These are phyloP conservation scores for Zaprionus nigranus DNA, from an alignment of 1,140 invertebrate genomes.

Conservation along the genomic window DNA sequence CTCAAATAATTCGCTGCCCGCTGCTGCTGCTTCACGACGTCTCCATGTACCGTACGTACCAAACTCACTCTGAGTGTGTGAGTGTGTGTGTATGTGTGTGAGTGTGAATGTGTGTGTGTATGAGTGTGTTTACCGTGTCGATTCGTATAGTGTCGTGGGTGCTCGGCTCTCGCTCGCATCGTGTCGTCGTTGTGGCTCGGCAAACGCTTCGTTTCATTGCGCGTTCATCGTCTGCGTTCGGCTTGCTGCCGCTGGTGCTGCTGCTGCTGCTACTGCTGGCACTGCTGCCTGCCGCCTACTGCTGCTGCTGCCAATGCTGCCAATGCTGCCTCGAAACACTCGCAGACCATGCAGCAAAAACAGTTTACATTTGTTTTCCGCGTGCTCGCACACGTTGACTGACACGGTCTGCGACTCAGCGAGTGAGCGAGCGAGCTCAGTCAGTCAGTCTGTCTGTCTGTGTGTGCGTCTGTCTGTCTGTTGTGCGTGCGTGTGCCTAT, in stretches of 20 bases:
- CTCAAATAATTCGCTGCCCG: constrained; percentile 38
- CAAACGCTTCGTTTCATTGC: constrained; percentile 21
- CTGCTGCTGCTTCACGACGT: constrained; percentile 45
- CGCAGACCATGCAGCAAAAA: constrained; percentile 76
- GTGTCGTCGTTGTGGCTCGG: constrained; percentile 9
- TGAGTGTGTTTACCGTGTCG: constrained; percentile 20
- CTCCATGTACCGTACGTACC: constrained; percentile 17
- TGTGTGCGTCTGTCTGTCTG: constrained; percentile 31
- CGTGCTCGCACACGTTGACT: constrained; percentile 84
- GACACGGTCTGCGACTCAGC: constrained; percentile 65
- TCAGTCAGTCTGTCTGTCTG: background rate
- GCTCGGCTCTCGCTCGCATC: constrained; percentile 13
- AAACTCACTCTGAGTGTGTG: constrained; percentile 3
- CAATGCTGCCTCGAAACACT: constrained; percentile 43
- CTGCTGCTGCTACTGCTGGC: constrained; percentile 3
- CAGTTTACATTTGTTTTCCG: constrained; percentile 84
- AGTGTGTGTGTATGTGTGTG: constrained; percentile 13
- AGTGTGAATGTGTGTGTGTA: constrained; percentile 13
- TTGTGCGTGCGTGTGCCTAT: constrained; percentile 26
- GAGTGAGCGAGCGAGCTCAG: constrained; percentile 41
- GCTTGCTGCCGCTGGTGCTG: constrained; percentile 21
- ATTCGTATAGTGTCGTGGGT: constrained; percentile 4
- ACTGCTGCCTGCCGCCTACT: constrained; percentile 13
- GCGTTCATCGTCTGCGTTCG: constrained; percentile 11
- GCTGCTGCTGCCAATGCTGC: constrained; percentile 6